A percentile compares a stretch with the other conserved stretches of the same genome.
These are phyloP conservation scores for Cosmia trapezina DNA, from an alignment of 2,888 invertebrate species.

Conservation along the genomic window DNA sequence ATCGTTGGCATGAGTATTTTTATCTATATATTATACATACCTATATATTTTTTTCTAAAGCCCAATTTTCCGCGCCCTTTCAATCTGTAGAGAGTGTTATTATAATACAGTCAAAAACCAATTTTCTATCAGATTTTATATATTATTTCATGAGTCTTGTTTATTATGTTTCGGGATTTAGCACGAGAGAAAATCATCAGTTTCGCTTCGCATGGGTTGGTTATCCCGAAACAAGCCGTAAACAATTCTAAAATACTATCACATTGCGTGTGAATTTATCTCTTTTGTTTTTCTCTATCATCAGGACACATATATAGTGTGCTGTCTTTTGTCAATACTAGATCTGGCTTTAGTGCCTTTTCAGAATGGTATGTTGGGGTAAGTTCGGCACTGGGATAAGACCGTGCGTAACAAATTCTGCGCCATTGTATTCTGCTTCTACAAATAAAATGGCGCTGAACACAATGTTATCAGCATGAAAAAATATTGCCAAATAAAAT, in stretches of 20 bases:
- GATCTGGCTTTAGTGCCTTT: background rate
- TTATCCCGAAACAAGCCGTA: conserved; percentile 7
- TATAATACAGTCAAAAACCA: background rate
- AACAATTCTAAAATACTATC: conserved; percentile 18
- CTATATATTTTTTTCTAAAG: too few species aligned
- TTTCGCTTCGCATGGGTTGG: background rate
- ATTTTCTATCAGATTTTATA: background rate
- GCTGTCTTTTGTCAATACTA: background rate
- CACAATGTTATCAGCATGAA: background rate
- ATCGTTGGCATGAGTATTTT: too few species aligned
- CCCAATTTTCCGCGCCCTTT: background rate
- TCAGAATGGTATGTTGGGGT: background rate
- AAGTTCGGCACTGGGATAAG: background rate
- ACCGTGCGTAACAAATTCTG: background rate
- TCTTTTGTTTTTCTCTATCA: background rate
- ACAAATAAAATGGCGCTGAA: background rate
- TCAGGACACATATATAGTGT: background rate
- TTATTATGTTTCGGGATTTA: background rate
- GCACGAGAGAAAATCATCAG: conserved; percentile 5
- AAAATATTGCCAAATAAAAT: too few species aligned
- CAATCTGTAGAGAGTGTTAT: background rate
- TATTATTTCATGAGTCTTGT: background rate
- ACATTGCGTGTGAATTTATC: conserved; percentile 17
- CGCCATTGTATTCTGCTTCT: too few species aligned
- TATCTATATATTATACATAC: too few species aligned